A percentile compares a stretch with the other conserved stretches of the same genome.
phyloP scores from a whole-genome alignment of 2,888 invertebrate species.

The Pristionchus fissidentatus region DNA sequence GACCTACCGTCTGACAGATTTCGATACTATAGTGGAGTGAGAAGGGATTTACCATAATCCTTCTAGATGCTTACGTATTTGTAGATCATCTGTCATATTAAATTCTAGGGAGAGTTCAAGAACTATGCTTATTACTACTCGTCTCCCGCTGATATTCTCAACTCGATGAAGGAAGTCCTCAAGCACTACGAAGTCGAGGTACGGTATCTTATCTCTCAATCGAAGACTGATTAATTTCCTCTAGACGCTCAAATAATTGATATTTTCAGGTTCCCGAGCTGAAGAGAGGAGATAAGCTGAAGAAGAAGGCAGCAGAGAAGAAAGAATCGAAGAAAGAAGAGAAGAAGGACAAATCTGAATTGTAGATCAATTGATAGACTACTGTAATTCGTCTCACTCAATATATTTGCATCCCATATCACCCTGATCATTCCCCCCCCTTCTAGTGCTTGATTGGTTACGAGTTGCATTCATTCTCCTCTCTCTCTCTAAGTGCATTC shows the following conservation, averaged over 20 bases:
- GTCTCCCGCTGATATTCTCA: conserved; percentile 74
- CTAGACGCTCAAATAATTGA: conserved; percentile 3
- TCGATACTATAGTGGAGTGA: not conserved
- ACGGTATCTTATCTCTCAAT: not conserved
- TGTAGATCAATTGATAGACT: conserved; percentile 34
- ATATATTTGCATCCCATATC: no score
- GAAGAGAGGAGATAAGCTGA: conserved; percentile 72
- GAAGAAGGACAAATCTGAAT: conserved; percentile 54
- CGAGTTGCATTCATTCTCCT: conserved; percentile 4
- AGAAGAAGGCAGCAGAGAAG: conserved; percentile 61
- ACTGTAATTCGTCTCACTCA: no score
- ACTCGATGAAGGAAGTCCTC: conserved; percentile 74
- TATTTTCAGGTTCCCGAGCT: conserved; percentile 62
- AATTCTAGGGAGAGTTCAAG: conserved; percentile 70
- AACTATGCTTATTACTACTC: conserved; percentile 76
- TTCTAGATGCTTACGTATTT: no score
- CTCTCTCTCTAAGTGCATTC: conserved; percentile 13
- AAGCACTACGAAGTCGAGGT: conserved; percentile 70
- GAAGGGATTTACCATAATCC: not conserved
- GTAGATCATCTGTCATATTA: not conserved
- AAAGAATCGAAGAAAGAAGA: conserved; percentile 62
- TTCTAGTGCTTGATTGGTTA: no score
- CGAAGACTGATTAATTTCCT: not conserved
- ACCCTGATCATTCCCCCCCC: no score
- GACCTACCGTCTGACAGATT: not conserved